Conservation (phyloP, 2,888 invertebrate genomes). For the Gari tellinella region DNA sequence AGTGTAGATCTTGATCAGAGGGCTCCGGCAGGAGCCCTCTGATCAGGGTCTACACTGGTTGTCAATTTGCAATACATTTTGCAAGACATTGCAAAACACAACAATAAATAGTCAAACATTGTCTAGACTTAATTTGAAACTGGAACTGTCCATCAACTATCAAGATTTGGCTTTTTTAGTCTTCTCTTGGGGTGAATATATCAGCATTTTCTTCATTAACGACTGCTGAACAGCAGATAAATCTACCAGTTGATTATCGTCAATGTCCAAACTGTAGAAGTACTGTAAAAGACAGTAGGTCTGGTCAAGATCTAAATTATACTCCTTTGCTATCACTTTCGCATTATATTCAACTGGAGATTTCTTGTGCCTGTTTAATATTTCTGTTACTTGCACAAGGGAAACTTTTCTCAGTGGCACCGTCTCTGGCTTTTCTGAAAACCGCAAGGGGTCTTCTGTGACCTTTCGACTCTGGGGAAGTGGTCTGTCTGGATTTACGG, state of each 20-base stretch:
- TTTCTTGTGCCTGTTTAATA: slow-evolving; percentile 88
- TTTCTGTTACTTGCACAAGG: slow-evolving; percentile 88
- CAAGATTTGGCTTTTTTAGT: too few relatives aligned
- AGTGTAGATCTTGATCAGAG: too few relatives aligned
- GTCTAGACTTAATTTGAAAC: too few relatives aligned
- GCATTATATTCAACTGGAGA: slow-evolving; percentile 85
- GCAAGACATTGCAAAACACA: too few relatives aligned
- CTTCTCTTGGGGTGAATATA: too few relatives aligned
- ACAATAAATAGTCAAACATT: too few relatives aligned
- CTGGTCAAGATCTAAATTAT: slow-evolving; percentile 89
- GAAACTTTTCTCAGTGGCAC: slow-evolving; percentile 88
- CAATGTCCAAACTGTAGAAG: slow-evolving; percentile 89
- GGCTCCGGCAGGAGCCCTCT: too few relatives aligned
- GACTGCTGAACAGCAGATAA: neutral
- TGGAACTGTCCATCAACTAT: too few relatives aligned
- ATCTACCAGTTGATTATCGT: slow-evolving; percentile 85
- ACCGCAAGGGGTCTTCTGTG: slow-evolving; percentile 88
- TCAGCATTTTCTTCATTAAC: too few relatives aligned
- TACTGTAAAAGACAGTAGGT: slow-evolving; percentile 88
- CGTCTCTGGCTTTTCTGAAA: slow-evolving; percentile 88
- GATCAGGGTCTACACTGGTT: too few relatives aligned
- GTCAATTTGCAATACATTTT: too few relatives aligned
- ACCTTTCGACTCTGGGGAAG: slow-evolving; percentile 86
- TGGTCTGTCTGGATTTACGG: slow-evolving; percentile 84
- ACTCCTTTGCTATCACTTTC: slow-evolving; percentile 88